Percentiles rank a stretch among this genome's conserved stretches.
phyloP scores from a whole-genome alignment of 2,113 vertebrate genomes.

The Istiophorus platypterus region DNA sequence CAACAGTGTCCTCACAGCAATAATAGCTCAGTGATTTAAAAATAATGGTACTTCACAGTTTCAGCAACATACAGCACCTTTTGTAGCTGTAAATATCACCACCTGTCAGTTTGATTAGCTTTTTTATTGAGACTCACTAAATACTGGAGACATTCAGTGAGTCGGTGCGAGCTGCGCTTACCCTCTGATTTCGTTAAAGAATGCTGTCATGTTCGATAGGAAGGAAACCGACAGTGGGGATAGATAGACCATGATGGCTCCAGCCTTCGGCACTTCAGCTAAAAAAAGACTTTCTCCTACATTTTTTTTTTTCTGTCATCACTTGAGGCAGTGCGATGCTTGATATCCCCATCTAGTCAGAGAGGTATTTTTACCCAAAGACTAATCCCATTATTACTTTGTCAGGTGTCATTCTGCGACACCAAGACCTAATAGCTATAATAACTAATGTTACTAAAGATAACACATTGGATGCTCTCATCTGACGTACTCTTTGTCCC shows the following conservation, averaged over 20 bases:
- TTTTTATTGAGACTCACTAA: constrained; percentile 13
- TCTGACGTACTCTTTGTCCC: constrained; percentile 27
- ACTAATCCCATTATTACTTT: constrained; percentile 61
- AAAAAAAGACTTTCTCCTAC: constrained; percentile 74
- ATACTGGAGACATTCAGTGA: constrained; percentile 15
- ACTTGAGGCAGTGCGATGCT: constrained; percentile 61
- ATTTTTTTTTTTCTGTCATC: constrained; percentile 55
- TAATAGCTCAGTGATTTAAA: constrained; percentile 18
- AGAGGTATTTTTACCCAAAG: constrained; percentile 65
- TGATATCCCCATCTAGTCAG: constrained; percentile 51
- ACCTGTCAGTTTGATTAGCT: constrained; percentile 5
- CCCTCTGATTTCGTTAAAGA: constrained; percentile 30
- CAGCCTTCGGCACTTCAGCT: constrained; percentile 68
- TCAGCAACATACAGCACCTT: constrained; percentile 5
- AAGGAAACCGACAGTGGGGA: constrained; percentile 47
- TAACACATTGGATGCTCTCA: constrained; percentile 29
- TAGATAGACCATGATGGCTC: constrained; percentile 57
- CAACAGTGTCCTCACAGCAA: constrained; percentile 42
- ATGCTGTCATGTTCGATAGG: constrained; percentile 40
- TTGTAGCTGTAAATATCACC: constrained; percentile 11
- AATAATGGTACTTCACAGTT: constrained; percentile 15
- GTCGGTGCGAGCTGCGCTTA: constrained; percentile 2
- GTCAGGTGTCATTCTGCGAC: constrained; percentile 49
- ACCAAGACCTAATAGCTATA: constrained; percentile 10
- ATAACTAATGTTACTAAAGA: constrained; percentile 55